These are phyloP conservation scores for Limonius californicus DNA, from an alignment of 1,140 invertebrate genomes.

Conservation along the genomic window DNA sequence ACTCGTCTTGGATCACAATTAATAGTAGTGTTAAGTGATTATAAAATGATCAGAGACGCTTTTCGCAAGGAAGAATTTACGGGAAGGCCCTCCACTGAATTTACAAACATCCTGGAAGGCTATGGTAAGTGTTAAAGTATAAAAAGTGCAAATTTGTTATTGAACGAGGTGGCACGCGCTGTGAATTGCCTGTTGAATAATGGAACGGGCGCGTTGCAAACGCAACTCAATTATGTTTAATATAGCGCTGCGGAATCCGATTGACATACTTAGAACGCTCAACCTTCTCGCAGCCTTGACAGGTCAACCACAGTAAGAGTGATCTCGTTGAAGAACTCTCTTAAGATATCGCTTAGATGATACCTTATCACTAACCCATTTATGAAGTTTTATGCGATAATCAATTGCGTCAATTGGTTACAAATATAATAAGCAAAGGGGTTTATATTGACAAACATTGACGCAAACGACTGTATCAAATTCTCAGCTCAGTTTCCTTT, in stretches of 20 bases:
- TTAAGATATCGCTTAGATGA: background rate
- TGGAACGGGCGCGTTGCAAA: background rate
- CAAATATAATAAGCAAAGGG: too few species aligned
- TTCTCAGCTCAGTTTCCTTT: too few species aligned
- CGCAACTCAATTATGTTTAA: slow-evolving; percentile 14
- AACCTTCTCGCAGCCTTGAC: slow-evolving; percentile 22
- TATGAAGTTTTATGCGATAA: slow-evolving; percentile 4
- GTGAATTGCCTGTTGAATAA: slow-evolving; percentile 1
- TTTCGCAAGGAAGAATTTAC: slow-evolving; percentile 83
- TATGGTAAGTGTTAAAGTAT: slow-evolving; percentile 74
- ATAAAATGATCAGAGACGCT: slow-evolving; percentile 75
- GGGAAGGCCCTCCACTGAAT: slow-evolving; percentile 76
- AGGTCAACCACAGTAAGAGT: slow-evolving; percentile 17
- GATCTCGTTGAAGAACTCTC: background rate
- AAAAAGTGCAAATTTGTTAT: background rate
- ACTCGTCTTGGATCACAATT: slow-evolving; percentile 73
- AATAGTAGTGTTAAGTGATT: slow-evolving; percentile 81
- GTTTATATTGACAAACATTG: background rate
- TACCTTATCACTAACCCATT: slow-evolving; percentile 2
- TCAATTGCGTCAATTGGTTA: background rate
- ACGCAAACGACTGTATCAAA: too few species aligned
- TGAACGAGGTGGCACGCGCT: slow-evolving; percentile 3
- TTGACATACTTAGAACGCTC: slow-evolving; percentile 13
- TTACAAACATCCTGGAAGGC: slow-evolving; percentile 81
- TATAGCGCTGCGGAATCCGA: slow-evolving; percentile 9